These are phyloP conservation scores for Lasioglossum oenotherae DNA, from an alignment of 2,888 invertebrate species.

Conservation along the genomic window DNA sequence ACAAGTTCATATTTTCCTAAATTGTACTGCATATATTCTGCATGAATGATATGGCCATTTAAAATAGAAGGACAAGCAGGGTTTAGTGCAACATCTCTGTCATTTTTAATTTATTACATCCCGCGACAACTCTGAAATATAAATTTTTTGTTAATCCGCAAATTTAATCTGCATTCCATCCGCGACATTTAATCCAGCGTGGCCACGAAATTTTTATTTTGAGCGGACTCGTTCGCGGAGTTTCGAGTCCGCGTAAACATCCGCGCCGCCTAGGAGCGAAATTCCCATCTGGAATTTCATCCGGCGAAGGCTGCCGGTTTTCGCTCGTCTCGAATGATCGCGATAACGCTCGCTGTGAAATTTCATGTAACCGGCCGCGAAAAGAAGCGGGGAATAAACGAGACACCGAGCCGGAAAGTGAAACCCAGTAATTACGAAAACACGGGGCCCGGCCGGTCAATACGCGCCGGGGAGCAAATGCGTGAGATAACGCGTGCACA, in stretches of 20 bases:
- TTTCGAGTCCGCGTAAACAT: not conserved
- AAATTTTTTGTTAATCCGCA: not conserved
- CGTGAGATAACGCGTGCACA: conserved; percentile 71
- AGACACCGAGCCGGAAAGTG: conserved; percentile 47
- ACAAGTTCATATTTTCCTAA: not conserved
- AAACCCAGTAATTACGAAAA: conserved; percentile 58
- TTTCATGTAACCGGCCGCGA: conserved; percentile 11
- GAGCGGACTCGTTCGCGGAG: not conserved
- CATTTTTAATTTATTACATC: not conserved
- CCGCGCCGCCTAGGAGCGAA: not conserved
- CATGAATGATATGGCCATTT: not conserved
- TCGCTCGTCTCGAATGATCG: not conserved
- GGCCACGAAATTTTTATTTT: not conserved
- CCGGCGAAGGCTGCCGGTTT: conserved; percentile 4
- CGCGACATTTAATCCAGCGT: not conserved
- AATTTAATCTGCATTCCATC: not conserved
- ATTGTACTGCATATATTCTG: not conserved
- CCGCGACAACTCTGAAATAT: not conserved
- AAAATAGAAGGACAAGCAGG: not conserved
- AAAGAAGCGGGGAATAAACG: conserved; percentile 28
- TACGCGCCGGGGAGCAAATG: conserved; percentile 58
- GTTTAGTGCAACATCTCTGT: not conserved
- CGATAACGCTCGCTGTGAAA: conserved; percentile 31
- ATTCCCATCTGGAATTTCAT: conserved; percentile 25
- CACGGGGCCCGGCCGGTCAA: conserved; percentile 45